These are phyloP conservation scores for Myotis vivesi DNA, from an alignment of 2,797 vertebrate species.

Conservation along the genomic window DNA sequence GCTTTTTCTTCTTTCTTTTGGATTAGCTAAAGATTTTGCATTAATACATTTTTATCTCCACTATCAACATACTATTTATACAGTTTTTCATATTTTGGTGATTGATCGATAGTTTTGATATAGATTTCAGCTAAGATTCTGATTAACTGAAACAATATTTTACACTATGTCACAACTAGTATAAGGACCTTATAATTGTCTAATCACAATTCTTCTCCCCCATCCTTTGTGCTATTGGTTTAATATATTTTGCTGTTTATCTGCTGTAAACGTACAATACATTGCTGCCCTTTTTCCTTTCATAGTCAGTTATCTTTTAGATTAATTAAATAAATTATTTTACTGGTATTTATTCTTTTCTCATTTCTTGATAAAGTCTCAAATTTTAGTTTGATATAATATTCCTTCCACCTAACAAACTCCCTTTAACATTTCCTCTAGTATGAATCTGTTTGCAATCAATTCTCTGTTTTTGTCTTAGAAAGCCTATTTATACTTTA, in stretches of 20 bases:
- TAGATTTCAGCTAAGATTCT: neutral
- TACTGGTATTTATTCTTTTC: neutral
- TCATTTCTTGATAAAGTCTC: neutral
- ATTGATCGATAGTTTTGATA: neutral
- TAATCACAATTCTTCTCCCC: neutral
- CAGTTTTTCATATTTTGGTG: neutral
- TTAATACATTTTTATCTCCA: neutral
- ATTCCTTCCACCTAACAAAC: neutral
- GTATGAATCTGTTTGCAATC: neutral
- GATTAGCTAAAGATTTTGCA: neutral
- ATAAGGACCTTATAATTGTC: neutral
- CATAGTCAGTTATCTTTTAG: neutral
- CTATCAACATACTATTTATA: neutral
- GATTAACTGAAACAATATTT: neutral
- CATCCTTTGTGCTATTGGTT: neutral
- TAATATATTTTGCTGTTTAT: neutral
- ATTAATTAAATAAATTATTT: neutral
- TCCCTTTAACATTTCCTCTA: neutral
- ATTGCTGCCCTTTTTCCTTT: neutral
- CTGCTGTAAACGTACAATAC: neutral
- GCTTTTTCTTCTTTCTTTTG: neutral
- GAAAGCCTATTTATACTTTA: neutral
- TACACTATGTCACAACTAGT: neutral
- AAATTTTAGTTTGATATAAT: neutral
- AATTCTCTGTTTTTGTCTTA: neutral